phyloP scores from a whole-genome alignment of 1,140 invertebrate genomes.

The Ctenoplectra terminalis region DNA sequence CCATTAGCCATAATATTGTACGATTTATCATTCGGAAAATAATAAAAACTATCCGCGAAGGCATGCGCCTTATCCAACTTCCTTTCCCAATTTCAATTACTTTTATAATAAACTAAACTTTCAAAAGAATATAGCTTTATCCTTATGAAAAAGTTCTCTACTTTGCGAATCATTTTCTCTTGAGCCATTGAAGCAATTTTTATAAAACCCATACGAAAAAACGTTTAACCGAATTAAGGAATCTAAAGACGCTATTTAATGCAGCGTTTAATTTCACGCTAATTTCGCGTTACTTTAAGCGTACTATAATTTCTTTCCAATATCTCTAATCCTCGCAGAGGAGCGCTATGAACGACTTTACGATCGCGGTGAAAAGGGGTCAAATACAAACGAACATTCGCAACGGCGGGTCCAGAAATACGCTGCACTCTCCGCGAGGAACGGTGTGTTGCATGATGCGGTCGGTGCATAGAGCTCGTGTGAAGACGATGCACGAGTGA shows the following conservation, averaged over 20 bases:
- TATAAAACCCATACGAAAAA: background rate
- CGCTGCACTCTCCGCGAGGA: slow-evolving; percentile 19
- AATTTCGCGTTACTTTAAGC: background rate
- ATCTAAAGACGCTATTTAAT: background rate
- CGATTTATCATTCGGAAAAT: background rate
- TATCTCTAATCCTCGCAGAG: background rate
- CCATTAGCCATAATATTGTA: slow-evolving; percentile 32
- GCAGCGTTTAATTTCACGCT: background rate
- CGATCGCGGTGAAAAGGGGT: slow-evolving; percentile 41
- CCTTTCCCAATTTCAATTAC: background rate
- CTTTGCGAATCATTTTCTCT: too few species aligned
- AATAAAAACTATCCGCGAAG: background rate
- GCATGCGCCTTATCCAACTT: too few species aligned
- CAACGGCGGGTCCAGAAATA: slow-evolving; percentile 17
- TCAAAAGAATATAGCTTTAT: too few species aligned
- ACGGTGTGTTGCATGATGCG: slow-evolving; percentile 39
- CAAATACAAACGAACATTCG: slow-evolving; percentile 46
- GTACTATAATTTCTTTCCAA: background rate
- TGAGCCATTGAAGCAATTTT: too few species aligned
- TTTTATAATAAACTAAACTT: background rate
- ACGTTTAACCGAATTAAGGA: background rate
- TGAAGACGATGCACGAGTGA: slow-evolving; percentile 79
- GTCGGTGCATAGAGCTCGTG: slow-evolving; percentile 62
- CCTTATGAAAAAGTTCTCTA: too few species aligned
- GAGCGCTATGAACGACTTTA: slow-evolving; percentile 14